Evolutionary conservation across 2,888 invertebrate species (phyloP).

Genomic region (Suillia variegata): DNA sequence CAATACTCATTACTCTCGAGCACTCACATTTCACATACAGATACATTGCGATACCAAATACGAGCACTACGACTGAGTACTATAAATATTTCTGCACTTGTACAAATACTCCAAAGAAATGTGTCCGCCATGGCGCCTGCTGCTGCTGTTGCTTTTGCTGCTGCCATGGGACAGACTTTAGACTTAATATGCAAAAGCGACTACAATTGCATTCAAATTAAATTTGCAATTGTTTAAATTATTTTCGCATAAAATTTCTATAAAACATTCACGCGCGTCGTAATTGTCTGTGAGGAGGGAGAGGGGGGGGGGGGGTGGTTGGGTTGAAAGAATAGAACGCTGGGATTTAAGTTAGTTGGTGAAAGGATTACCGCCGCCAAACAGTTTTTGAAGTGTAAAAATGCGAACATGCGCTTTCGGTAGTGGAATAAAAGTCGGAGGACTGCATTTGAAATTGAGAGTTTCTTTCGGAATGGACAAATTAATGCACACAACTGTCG

Average conservation of each 20-base stretch:
- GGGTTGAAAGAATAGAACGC: too few species aligned
- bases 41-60: too few species aligned
- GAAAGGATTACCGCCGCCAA: slow-evolving; percentile 34
- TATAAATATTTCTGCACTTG: slow-evolving; percentile 9
- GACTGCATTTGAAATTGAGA: slow-evolving; percentile 30
- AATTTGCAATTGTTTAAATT: slow-evolving; percentile 31
- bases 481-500: slow-evolving; percentile 24
- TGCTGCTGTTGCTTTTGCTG: slow-evolving; percentile 2
- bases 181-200: slow-evolving; percentile 51
- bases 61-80: not conserved
- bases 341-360: too few species aligned
- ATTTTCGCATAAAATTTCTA: slow-evolving; percentile 22
- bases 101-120: slow-evolving; percentile 19
- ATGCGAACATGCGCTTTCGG: slow-evolving; percentile 35
- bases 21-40: slow-evolving; percentile 21
- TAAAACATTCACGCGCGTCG: slow-evolving; percentile 13
- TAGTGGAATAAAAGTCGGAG: too few species aligned
- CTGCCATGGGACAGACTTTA: too few species aligned
- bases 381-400: slow-evolving; percentile 21
- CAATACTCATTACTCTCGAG: slow-evolving; percentile 39
- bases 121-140: slow-evolving; percentile 24
- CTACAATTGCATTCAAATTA: slow-evolving; percentile 29
- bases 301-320: not conserved
- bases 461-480: slow-evolving; percentile 17
- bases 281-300: not conserved